These are phyloP conservation scores for Halesus radiatus DNA, from an alignment of 1,140 invertebrate species.

Conservation along the genomic window DNA sequence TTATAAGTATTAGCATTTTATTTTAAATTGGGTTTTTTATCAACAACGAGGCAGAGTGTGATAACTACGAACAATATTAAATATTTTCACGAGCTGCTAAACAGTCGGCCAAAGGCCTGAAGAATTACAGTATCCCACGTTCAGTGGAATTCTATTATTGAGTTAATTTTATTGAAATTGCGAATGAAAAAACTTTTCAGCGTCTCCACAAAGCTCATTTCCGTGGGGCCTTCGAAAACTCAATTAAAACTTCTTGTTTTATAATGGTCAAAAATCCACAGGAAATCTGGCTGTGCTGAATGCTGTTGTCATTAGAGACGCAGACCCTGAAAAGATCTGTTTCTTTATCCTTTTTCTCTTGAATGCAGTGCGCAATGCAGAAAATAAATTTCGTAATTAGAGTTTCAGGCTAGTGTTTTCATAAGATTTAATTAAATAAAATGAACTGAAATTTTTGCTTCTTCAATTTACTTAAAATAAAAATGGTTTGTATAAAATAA, in stretches of 20 bases:
- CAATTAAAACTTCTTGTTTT: constrained; percentile 33
- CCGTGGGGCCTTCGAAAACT: not conserved
- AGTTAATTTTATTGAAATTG: constrained; percentile 33
- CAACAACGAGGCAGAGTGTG: no score
- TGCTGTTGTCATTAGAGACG: not conserved
- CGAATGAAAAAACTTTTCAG: constrained; percentile 29
- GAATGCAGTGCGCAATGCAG: not conserved
- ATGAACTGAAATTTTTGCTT: no score
- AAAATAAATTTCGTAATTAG: not conserved
- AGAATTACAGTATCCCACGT: not conserved
- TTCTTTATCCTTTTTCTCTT: not conserved
- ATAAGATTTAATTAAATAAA: no score
- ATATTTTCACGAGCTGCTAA: no score
- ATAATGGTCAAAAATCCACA: not conserved
- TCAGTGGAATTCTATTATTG: constrained; percentile 11
- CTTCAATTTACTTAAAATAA: no score
- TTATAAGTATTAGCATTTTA: no score
- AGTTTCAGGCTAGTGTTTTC: no score
- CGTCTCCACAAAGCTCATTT: constrained; percentile 23
- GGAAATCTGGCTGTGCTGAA: not conserved
- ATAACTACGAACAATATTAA: no score
- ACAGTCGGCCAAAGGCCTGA: no score
- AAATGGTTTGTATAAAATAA: no score
- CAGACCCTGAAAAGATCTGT: no score
- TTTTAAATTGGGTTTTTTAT: no score